phyloP scores from a whole-genome alignment of 2,888 invertebrate genomes.

The Archips crataeganus region DNA sequence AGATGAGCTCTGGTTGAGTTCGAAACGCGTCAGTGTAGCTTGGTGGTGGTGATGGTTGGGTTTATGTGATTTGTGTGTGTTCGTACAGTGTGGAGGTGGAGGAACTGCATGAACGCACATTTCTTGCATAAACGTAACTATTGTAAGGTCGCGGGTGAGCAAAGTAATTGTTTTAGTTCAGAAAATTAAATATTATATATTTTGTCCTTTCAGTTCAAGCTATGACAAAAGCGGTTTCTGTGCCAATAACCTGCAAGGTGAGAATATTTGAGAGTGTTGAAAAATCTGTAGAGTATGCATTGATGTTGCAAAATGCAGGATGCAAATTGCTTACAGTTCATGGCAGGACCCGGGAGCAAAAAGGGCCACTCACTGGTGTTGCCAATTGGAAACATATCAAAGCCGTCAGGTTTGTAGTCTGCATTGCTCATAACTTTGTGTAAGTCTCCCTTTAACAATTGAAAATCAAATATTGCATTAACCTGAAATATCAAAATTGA shows the following conservation, averaged over 20 bases:
- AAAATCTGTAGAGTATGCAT: constrained; percentile 96
- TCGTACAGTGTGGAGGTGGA: too few species aligned
- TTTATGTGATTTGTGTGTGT: too few species aligned
- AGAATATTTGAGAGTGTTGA: constrained; percentile 94
- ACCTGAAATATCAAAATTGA: too few species aligned
- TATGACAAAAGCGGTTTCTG: constrained; percentile 88
- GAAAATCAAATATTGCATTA: too few species aligned
- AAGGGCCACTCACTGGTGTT: constrained; percentile 97
- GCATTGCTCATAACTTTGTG: constrained; percentile 41
- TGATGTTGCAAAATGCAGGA: constrained; percentile 97
- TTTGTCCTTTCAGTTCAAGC: constrained; percentile 87
- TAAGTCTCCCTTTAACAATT: background rate
- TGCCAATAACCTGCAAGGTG: constrained; percentile 99
- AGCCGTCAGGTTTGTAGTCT: constrained; percentile 90
- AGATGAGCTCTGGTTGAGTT: too few species aligned
- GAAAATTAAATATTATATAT: too few species aligned
- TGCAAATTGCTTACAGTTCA: constrained; percentile 97
- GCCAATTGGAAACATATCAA: constrained; percentile 98
- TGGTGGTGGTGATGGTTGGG: too few species aligned
- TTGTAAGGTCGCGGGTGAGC: too few species aligned
- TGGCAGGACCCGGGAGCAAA: constrained; percentile 97
- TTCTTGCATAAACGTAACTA: too few species aligned
- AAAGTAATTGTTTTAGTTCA: too few species aligned
- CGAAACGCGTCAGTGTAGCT: too few species aligned
- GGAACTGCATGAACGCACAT: too few species aligned